phyloP scores from a whole-genome alignment of 1,140 invertebrate species.

The Aphaenogaster floridana region DNA sequence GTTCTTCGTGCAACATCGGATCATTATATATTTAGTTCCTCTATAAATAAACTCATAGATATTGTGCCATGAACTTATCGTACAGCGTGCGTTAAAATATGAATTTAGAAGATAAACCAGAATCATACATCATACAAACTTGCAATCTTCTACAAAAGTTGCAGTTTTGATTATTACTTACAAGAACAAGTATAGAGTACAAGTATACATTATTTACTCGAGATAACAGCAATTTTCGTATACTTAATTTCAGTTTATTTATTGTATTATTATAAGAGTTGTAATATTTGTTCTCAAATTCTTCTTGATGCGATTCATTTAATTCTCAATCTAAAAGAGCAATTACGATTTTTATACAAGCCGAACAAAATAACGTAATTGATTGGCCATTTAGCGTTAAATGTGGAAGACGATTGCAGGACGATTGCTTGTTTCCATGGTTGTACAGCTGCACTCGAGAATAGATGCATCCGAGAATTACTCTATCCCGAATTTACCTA shows the following conservation, averaged over 20 bases:
- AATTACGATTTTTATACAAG: conserved; percentile 12
- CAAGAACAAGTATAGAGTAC: background rate
- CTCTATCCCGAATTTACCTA: conserved; percentile 50
- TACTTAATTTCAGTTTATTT: background rate
- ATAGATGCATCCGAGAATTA: conserved; percentile 57
- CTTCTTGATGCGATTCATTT: background rate
- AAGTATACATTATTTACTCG: background rate
- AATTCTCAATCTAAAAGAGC: background rate
- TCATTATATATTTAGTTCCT: background rate
- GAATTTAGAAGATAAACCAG: background rate
- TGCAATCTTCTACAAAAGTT: background rate
- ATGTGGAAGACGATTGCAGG: background rate
- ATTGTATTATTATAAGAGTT: background rate
- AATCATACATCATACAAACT: background rate
- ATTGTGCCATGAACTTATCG: conserved; percentile 18
- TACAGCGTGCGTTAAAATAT: background rate
- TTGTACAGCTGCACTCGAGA: conserved; percentile 4
- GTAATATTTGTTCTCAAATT: background rate
- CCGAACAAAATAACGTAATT: background rate
- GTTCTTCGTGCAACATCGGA: conserved; percentile 6
- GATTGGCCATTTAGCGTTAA: conserved; percentile 34
- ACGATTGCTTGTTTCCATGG: background rate
- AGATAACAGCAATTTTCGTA: background rate
- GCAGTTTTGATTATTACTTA: background rate
- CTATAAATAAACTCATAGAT: conserved; percentile 3